phyloP scores from a whole-genome alignment of 2,113 vertebrate genomes.

The Burhinus oedicnemus region DNA sequence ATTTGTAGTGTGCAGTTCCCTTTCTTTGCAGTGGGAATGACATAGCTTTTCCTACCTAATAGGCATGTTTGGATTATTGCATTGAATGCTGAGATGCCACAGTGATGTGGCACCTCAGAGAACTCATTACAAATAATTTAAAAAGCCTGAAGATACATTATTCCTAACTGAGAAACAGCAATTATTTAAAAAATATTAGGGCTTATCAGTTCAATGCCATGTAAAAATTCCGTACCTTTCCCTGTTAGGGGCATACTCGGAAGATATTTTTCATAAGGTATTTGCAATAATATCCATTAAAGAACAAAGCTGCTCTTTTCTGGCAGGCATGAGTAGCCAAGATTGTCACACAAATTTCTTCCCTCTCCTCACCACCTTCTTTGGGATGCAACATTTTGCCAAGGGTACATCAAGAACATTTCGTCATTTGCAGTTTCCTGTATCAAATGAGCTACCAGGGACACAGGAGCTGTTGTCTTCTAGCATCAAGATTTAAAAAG shows the following conservation, averaged over 20 bases:
- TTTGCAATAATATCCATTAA: background rate
- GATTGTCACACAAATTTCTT: conserved; percentile 10
- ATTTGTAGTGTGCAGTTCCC: background rate
- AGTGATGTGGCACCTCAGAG: background rate
- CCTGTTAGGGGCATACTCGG: background rate
- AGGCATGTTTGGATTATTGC: background rate
- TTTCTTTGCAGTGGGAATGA: background rate
- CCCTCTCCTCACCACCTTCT: background rate
- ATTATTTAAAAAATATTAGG: background rate
- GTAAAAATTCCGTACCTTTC: background rate
- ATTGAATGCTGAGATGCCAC: background rate
- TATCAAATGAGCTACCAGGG: background rate
- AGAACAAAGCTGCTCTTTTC: background rate
- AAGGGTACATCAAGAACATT: background rate
- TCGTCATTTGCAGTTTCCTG: background rate
- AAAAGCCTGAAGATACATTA: background rate
- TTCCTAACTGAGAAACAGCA: background rate
- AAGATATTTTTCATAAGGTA: background rate
- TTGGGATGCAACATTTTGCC: background rate
- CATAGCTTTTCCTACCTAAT: background rate
- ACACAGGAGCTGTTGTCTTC: background rate
- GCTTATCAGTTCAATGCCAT: background rate
- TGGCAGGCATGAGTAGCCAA: background rate
- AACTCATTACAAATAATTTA: background rate
- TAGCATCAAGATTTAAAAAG: background rate